Evolutionary conservation across 2,113 vertebrate genomes (phyloP).

Genomic region (Aplodontia rufa): DNA sequence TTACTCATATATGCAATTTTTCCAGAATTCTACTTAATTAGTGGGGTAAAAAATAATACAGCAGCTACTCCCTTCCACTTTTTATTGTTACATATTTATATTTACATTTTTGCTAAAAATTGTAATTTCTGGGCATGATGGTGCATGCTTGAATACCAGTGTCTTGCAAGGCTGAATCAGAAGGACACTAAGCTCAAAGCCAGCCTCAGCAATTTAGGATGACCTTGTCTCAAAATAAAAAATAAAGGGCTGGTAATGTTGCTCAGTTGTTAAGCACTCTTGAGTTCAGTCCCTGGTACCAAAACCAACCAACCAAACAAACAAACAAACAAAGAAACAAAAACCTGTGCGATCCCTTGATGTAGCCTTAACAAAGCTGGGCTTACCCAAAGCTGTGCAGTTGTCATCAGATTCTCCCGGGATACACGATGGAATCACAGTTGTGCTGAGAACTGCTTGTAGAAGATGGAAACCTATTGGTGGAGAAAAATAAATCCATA

Average conservation of each 20-base stretch:
- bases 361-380: neutral
- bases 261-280: too few relatives aligned
- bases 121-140: too few relatives aligned
- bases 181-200: too few relatives aligned
- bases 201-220: too few relatives aligned
- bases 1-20: neutral
- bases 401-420: constrained; percentile 81
- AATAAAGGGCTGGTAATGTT: too few relatives aligned
- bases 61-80: rapidly evolving
- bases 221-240: too few relatives aligned
- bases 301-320: too few relatives aligned
- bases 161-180: too few relatives aligned
- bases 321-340: too few relatives aligned
- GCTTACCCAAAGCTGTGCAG: constrained; percentile 85
- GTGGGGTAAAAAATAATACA: neutral
- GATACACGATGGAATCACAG: constrained; percentile 84
- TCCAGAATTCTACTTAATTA: neutral
- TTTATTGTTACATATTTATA: neutral
- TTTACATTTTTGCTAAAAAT: neutral
- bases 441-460: constrained; percentile 79
- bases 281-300: too few relatives aligned
- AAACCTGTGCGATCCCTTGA: neutral
- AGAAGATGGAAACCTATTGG: constrained; percentile 79
- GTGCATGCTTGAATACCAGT: too few relatives aligned
- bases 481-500: constrained; percentile 38